phyloP scores from a whole-genome alignment of 2,797 vertebrate species.

The Dromococcyx pavoninus region DNA sequence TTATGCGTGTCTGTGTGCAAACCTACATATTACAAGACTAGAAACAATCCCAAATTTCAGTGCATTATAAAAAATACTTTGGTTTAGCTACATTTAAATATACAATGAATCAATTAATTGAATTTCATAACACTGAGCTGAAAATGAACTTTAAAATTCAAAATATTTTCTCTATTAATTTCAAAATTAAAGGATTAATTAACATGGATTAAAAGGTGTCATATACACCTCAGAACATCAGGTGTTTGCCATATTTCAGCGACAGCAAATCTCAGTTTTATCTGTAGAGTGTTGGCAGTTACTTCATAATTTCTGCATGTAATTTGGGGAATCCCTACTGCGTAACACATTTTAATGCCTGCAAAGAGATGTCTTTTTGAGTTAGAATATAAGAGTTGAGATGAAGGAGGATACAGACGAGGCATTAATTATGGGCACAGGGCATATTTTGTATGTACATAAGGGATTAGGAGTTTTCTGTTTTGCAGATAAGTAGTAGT shows the following conservation, averaged over 20 bases:
- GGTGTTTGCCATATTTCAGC: not conserved
- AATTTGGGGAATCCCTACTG: not conserved
- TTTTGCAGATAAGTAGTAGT: not conserved
- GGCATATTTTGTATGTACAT: not conserved
- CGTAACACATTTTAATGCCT: not conserved
- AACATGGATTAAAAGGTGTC: not conserved
- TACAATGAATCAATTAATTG: not conserved
- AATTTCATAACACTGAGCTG: not conserved
- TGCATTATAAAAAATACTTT: not conserved
- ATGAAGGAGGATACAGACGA: not conserved
- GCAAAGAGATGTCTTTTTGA: not conserved
- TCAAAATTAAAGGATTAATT: not conserved
- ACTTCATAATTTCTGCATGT: not conserved
- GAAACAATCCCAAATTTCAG: not conserved
- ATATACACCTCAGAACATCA: not conserved
- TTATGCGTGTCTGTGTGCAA: not conserved
- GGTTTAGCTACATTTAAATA: not conserved
- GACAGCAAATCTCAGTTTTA: not conserved
- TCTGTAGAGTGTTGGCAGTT: not conserved
- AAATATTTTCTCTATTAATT: not conserved
- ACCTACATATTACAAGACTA: not conserved
- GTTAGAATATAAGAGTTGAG: not conserved
- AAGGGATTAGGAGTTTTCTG: not conserved
- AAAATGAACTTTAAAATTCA: not conserved
- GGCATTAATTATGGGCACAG: accelerated